Evolutionary conservation across 2,797 vertebrate species (phyloP).

Genomic region (Xerus rutilus): DNA sequence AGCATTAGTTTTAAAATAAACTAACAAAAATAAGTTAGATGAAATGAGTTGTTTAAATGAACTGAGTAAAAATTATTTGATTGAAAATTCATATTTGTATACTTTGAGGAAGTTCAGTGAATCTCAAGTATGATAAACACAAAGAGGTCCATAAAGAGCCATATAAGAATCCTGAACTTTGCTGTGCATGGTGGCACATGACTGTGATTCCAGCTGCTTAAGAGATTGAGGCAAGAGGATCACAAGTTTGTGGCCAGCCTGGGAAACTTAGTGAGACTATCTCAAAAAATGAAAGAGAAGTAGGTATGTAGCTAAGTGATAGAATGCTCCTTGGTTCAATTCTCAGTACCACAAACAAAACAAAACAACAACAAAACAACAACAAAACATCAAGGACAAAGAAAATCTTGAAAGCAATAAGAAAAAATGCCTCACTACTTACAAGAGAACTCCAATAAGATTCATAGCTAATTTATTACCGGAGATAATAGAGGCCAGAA

Average conservation of each 20-base stretch:
- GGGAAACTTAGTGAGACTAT: too few species aligned
- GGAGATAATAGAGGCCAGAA: too few species aligned
- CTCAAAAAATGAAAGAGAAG: too few species aligned
- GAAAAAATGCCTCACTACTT: not conserved
- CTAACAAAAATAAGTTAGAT: not conserved
- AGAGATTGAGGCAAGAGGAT: too few species aligned
- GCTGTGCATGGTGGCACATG: too few species aligned
- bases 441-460: too few species aligned
- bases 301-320: too few species aligned
- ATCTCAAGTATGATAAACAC: not conserved
- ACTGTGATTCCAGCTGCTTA: too few species aligned
- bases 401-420: not conserved
- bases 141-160: not conserved
- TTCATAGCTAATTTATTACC: too few species aligned
- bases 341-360: not conserved
- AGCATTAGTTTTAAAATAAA: not conserved
- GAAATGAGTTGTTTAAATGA: not conserved
- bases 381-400: not conserved
- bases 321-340: too few species aligned
- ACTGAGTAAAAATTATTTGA: not conserved
- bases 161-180: too few species aligned
- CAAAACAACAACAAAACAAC: not conserved
- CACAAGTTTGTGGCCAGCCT: too few species aligned
- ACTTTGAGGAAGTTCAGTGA: not conserved
- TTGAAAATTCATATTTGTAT: not conserved